Evolutionary conservation across 2,888 invertebrate genomes (phyloP).

Genomic region (Crossocerus cetratus): DNA sequence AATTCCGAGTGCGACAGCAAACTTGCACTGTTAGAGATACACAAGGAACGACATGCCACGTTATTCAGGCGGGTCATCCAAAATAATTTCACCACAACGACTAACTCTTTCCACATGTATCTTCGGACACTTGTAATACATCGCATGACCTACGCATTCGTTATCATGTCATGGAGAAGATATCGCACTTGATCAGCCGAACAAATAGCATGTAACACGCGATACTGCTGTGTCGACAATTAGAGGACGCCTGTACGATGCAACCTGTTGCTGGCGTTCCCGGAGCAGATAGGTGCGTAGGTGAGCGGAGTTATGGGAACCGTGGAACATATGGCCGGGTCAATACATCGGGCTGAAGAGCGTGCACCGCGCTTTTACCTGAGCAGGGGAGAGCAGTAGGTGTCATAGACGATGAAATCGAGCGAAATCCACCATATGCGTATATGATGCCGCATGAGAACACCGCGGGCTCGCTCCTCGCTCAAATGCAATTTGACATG

Average conservation of each 20-base stretch:
- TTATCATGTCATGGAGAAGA: too few species aligned
- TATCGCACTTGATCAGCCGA: too few species aligned
- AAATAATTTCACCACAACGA: too few species aligned
- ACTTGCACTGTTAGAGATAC: neutral
- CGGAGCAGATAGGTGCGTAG: conserved; percentile 8
- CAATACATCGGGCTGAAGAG: conserved; percentile 52
- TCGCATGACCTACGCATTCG: too few species aligned
- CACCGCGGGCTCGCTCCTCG: conserved; percentile 51
- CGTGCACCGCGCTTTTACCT: conserved; percentile 51
- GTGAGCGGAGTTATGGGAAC: conserved; percentile 64
- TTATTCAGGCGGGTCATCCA: too few species aligned
- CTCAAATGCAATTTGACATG: conserved; percentile 71
- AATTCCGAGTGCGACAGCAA: neutral
- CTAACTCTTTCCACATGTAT: too few species aligned
- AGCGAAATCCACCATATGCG: conserved; percentile 56
- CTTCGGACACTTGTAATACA: too few species aligned
- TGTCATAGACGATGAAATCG: conserved; percentile 42
- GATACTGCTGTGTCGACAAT: conserved; percentile 42
- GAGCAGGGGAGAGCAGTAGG: conserved; percentile 50
- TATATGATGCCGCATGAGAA: conserved; percentile 66
- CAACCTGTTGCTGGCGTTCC: conserved; percentile 62
- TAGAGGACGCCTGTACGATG: conserved; percentile 36
- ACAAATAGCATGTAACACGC: conserved; percentile 11
- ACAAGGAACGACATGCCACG: too few species aligned
- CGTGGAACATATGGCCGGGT: conserved; percentile 66